Evolutionary conservation across 2,888 invertebrate species (phyloP).

Genomic region (Rhingia rostrata): DNA sequence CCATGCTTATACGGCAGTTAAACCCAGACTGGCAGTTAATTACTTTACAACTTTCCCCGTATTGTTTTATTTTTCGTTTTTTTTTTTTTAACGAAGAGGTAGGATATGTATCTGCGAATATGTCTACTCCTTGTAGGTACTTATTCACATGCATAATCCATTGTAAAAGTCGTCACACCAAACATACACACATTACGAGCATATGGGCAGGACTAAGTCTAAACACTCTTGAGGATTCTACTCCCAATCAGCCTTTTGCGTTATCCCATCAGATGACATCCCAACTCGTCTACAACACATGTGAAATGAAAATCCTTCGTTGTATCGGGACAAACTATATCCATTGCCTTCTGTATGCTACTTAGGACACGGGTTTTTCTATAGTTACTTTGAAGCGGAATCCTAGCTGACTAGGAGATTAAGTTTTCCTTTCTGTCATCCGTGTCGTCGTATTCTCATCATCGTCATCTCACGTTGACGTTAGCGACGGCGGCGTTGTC

Average conservation of each 20-base stretch:
- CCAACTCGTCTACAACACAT: constrained; percentile 27
- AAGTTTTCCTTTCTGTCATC: constrained; percentile 49
- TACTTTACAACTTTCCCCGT: constrained; percentile 33
- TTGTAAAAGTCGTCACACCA: neutral
- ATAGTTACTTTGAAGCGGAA: constrained; percentile 45
- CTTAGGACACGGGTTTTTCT: neutral
- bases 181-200: neutral
- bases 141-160: constrained; percentile 19
- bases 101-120: no score
- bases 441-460: constrained; percentile 38
- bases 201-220: neutral
- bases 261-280: constrained; percentile 40
- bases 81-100: no score
- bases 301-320: constrained; percentile 43
- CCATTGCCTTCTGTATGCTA: neutral
- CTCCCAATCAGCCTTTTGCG: constrained; percentile 43
- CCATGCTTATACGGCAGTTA: no score
- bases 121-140: constrained; percentile 21
- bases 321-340: constrained; percentile 10
- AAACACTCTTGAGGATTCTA: constrained; percentile 4
- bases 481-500: constrained; percentile 35
- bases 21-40: constrained; percentile 13
- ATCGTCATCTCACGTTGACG: constrained; percentile 13
- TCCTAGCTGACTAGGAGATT: constrained; percentile 63
- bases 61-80: constrained; percentile 28